Conservation (phyloP, 1,140 invertebrate genomes). For the Tetramorium simillimum region DNA sequence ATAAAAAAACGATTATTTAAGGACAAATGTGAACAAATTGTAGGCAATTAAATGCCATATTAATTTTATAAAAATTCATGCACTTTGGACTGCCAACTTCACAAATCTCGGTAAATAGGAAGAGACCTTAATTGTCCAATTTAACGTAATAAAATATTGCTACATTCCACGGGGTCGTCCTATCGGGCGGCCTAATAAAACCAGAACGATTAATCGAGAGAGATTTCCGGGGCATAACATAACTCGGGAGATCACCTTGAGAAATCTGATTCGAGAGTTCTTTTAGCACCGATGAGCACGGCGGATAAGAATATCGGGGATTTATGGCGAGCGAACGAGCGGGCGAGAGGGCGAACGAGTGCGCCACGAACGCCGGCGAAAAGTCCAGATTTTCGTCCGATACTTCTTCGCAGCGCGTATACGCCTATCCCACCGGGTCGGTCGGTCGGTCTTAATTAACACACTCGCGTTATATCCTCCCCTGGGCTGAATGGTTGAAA, state of each 20-base stretch:
- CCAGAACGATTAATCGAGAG: constrained; percentile 42
- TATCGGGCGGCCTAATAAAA: background rate
- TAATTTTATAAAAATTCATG: too few species aligned
- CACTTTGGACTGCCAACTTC: too few species aligned
- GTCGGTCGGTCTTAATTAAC: constrained; percentile 71
- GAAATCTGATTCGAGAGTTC: constrained; percentile 52
- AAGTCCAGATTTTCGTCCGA: constrained; percentile 46
- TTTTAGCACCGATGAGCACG: constrained; percentile 51
- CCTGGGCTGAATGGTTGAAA: constrained; percentile 66
- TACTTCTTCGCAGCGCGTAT: constrained; percentile 41
- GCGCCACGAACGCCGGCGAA: constrained; percentile 15
- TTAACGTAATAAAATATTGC: background rate
- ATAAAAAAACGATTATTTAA: too few species aligned
- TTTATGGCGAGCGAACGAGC: constrained; percentile 27
- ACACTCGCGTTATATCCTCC: constrained; percentile 70
- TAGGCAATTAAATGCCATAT: too few species aligned
- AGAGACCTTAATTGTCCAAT: background rate
- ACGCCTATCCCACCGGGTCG: constrained; percentile 18
- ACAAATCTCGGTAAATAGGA: background rate
- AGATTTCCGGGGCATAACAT: constrained; percentile 26
- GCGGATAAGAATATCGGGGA: constrained; percentile 38
- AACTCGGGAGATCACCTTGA: constrained; percentile 47
- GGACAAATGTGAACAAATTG: too few species aligned
- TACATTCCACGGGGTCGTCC: background rate
- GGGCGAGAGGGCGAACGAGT: background rate